These are phyloP conservation scores for Meda fulgida DNA, from an alignment of 2,797 vertebrate genomes.

Conservation along the genomic window DNA sequence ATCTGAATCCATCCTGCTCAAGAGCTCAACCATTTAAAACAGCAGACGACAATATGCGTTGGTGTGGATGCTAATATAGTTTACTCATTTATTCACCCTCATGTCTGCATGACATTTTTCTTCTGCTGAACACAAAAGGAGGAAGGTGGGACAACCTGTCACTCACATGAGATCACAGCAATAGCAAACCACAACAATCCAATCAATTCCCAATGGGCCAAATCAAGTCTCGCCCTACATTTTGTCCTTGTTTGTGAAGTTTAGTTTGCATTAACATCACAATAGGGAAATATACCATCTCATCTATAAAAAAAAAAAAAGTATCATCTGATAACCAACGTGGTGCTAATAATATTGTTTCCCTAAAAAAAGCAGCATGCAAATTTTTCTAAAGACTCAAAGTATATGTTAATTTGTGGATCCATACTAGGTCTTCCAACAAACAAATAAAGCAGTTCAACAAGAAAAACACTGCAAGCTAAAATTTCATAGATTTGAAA, in stretches of 20 bases:
- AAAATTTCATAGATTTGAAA: conserved; percentile 3
- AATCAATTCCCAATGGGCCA: background rate
- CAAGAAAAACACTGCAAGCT: background rate
- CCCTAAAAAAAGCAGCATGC: too few species aligned
- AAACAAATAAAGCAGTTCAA: background rate
- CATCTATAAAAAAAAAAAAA: too few species aligned
- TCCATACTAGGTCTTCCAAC: background rate
- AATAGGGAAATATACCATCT: too few species aligned
- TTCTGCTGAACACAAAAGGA: background rate
- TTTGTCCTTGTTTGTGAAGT: background rate
- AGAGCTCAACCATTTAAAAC: too few species aligned
- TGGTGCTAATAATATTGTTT: too few species aligned
- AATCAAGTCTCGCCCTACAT: background rate
- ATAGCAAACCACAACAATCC: background rate
- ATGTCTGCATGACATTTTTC: background rate
- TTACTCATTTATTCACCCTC: background rate
- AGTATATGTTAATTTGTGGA: conserved; percentile 35
- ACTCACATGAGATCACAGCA: background rate
- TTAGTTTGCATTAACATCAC: too few species aligned
- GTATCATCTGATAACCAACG: too few species aligned
- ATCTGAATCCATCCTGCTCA: too few species aligned
- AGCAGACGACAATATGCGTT: too few species aligned
- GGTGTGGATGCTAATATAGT: background rate
- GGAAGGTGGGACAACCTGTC: background rate
- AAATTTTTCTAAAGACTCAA: background rate